Base-by-base conservation (phyloP, 2,797 vertebrate species). In the Glyptemys insculpta region DNA sequence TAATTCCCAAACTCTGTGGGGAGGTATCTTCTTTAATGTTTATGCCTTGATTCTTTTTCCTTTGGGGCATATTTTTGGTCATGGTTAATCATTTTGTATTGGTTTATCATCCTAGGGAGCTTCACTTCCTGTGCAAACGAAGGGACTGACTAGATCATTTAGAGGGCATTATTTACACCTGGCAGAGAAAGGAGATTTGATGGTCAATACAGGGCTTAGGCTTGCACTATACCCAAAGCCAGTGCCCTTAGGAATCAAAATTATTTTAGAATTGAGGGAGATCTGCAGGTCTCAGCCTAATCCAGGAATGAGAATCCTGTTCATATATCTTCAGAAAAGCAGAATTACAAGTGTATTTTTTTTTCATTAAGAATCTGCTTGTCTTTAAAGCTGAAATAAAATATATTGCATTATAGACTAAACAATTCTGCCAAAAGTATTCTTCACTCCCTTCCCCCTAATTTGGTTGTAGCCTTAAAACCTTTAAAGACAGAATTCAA, bases 381-480 rank as follows among this genome's bases (percentile, higher is more conserved):
- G 72, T 86, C 37, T 86, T 41, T 90, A 80, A 88, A 93, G 74
- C 5, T 12, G 27, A 90, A 79, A 57, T 92, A 65, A 81, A 90
- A 82, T 68, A 57, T 82, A 54, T 29, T 21, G 44, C 62, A 53
- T 53, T 37, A 65, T 8, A 72, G 29, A 49, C 6, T 76, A 76
- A 44, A 76, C 41, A 76, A 47, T 29, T 25, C 25, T 76, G 74
- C 25, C 14, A 76, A 76, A 47, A 47, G 3, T 27, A 29, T 47
- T 47, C 12, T 76, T 76, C 25, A 12, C 41, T 29, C 74, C 25
- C 11, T 4, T 37, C 19, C 21, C 11, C 41, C 72, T 25, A 25
- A 76, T 76, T 47, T 76, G 37, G 41, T 76, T 44, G 41, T 47
- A 76, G 74, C 9, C n/a, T 72, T 41, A 72, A 78, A 44, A 78